Evolutionary conservation across 1,140 invertebrate species (phyloP).

Genomic region (Drosophila nigrodunni): DNA sequence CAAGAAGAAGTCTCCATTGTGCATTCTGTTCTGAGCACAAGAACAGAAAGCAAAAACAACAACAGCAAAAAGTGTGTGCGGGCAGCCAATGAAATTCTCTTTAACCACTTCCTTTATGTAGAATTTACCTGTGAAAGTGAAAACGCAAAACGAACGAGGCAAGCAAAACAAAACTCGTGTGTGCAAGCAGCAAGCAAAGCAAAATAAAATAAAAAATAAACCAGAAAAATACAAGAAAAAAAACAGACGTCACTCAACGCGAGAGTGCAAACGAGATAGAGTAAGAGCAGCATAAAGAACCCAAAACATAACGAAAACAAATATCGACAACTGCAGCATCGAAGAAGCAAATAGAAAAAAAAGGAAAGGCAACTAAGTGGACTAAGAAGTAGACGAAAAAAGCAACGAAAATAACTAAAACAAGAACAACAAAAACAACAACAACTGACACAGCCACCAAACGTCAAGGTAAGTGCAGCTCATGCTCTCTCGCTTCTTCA

Average conservation of each 20-base stretch:
- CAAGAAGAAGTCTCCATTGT: slow-evolving; percentile 12
- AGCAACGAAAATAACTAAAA: slow-evolving; percentile 43
- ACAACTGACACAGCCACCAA: slow-evolving; percentile 34
- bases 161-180: slow-evolving; percentile 77
- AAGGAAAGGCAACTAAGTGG: slow-evolving; percentile 38
- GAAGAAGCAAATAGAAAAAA: slow-evolving; percentile 6
- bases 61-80: slow-evolving; percentile 18
- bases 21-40: slow-evolving; percentile 17
- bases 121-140: slow-evolving; percentile 80
- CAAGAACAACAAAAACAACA: slow-evolving; percentile 43
- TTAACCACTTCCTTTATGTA: slow-evolving; percentile 48
- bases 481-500: background rate
- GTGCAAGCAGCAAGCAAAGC: slow-evolving; percentile 49
- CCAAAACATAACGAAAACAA: slow-evolving; percentile 44
- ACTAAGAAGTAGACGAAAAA: slow-evolving; percentile 45
- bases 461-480: slow-evolving; percentile 43
- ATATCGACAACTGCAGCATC: slow-evolving; percentile 48
- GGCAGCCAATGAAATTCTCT: slow-evolving; percentile 48
- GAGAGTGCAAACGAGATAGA: slow-evolving; percentile 16
- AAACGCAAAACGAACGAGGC: slow-evolving; percentile 72
- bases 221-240: slow-evolving; percentile 17
- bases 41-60: slow-evolving; percentile 10
- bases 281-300: slow-evolving; percentile 32
- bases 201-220: background rate
- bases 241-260: slow-evolving; percentile 23